Evolutionary conservation across 2,888 invertebrate species (phyloP).

Genomic region (Nemotelus nigrinus): DNA sequence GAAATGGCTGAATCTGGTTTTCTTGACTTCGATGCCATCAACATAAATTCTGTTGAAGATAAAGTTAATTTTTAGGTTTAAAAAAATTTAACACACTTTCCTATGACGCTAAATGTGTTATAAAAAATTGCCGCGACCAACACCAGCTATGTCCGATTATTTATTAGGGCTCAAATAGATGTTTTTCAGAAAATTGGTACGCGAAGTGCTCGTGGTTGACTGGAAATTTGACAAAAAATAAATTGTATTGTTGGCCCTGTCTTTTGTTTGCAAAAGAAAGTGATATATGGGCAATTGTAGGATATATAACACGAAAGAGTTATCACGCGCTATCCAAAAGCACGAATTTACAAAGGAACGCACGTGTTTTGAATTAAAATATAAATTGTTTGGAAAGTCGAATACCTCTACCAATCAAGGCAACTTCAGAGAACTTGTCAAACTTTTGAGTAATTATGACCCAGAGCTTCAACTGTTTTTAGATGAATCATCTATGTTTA

Average conservation of each 20-base stretch:
- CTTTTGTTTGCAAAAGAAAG: constrained; percentile 4
- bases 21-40: too few species aligned
- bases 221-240: not conserved
- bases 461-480: not conserved
- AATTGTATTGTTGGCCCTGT: constrained; percentile 2
- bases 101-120: too few species aligned
- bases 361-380: not conserved
- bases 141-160: too few species aligned
- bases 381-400: constrained; percentile 1
- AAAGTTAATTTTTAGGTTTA: too few species aligned
- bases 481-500: constrained; percentile 12
- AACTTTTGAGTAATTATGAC: not conserved
- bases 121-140: too few species aligned
- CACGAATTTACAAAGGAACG: not conserved
- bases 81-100: too few species aligned
- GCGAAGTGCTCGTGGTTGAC: not conserved
- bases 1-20: too few species aligned
- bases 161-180: too few species aligned
- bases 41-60: too few species aligned
- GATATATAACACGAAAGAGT: not conserved
- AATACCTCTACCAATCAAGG: not conserved
- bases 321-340: not conserved
- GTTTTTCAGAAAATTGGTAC: too few species aligned
- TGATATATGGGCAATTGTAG: not conserved
- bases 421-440: too few species aligned